Conservation (phyloP, 1,140 invertebrate species). For the Hesperophylax magnus region DNA sequence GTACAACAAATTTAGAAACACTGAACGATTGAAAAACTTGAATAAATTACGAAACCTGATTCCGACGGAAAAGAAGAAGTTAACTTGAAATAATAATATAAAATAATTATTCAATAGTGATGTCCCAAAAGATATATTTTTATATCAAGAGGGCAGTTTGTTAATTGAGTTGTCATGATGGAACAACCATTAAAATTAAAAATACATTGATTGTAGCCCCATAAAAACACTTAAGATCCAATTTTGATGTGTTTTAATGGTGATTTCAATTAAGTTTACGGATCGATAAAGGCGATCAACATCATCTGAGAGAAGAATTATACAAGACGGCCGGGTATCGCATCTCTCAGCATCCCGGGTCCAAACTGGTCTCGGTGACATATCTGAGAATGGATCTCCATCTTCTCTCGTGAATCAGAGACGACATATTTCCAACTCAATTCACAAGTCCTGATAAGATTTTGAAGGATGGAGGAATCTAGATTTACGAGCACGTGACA, state of each 20-base stretch:
- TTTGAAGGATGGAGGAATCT: not conserved
- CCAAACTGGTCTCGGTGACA: conserved; percentile 17
- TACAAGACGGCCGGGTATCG: not conserved
- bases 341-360: not conserved
- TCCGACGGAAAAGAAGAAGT: too few relatives aligned
- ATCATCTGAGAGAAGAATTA: not conserved
- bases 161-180: too few relatives aligned
- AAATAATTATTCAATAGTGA: too few relatives aligned
- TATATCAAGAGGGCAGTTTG: too few relatives aligned
- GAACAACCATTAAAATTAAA: too few relatives aligned
- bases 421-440: conserved; percentile 15
- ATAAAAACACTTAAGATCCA: conserved; percentile 9
- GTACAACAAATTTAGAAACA: too few relatives aligned
- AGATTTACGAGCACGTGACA: not conserved
- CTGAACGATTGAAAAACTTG: too few relatives aligned
- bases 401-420: not conserved
- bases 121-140: not conserved
- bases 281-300: conserved; percentile 8
- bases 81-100: too few relatives aligned
- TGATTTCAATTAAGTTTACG: conserved; percentile 12
- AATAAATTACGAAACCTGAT: too few relatives aligned
- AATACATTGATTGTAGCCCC: too few relatives aligned
- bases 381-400: conserved; percentile 11
- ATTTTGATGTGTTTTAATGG: conserved; percentile 11
- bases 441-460: conserved; percentile 11